Evolutionary conservation across 2,797 vertebrate genomes (phyloP).

Genomic region (Tiaroga cobitis): DNA sequence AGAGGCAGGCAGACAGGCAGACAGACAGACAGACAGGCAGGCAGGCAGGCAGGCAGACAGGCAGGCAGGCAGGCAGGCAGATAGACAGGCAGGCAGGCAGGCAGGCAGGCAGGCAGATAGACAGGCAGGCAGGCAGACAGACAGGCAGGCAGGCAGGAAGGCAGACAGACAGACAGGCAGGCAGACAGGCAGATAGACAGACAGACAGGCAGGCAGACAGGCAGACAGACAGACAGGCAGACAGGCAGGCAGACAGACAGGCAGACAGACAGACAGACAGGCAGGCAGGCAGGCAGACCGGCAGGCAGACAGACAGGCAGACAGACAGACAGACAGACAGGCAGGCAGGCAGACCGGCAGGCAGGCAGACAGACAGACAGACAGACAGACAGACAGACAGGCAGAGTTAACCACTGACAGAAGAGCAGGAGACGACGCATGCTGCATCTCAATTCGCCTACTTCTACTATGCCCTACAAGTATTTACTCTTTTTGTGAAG

Average conservation of each 20-base stretch:
- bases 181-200: neutral
- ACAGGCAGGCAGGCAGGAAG: too few species aligned
- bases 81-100: neutral
- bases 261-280: neutral
- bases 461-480: too few species aligned
- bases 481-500: too few species aligned
- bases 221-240: too few species aligned
- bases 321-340: neutral
- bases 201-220: neutral
- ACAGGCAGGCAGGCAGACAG: neutral
- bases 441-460: too few species aligned
- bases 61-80: too few species aligned
- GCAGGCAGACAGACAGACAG: too few species aligned
- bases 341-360: too few species aligned
- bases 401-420: conserved; percentile 11
- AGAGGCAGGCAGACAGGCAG: too few species aligned
- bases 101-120: neutral
- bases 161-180: neutral
- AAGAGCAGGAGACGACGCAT: neutral
- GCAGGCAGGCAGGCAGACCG: too few species aligned
- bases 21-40: neutral
- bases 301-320: too few species aligned
- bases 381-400: neutral
- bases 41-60: neutral
- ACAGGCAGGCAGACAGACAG: neutral